phyloP scores from a whole-genome alignment of 2,888 invertebrate genomes.

The Meloe dianella region DNA sequence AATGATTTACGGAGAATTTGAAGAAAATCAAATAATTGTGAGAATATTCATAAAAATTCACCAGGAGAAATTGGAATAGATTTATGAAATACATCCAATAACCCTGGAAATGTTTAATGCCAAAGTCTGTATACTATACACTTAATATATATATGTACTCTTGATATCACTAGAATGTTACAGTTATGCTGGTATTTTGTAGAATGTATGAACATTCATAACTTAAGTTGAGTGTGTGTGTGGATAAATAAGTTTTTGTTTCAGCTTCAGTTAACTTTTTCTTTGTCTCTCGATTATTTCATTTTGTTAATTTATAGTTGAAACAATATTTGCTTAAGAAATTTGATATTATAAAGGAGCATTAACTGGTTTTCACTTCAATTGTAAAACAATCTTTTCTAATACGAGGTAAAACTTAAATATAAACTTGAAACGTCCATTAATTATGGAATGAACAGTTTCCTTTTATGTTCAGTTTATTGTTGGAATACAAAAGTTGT shows the following conservation, averaged over 20 bases:
- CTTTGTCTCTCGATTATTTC: too few species aligned
- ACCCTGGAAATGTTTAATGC: background rate
- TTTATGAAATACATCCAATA: background rate
- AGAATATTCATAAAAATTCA: too few species aligned
- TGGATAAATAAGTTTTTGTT: background rate
- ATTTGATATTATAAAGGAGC: background rate
- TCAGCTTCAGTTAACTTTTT: background rate
- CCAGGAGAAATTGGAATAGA: background rate
- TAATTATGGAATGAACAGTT: constrained; percentile 29
- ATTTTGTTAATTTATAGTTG: background rate
- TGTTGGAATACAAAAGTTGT: constrained; percentile 22
- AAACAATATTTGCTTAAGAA: background rate
- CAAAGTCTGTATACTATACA: background rate
- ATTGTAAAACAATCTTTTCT: background rate
- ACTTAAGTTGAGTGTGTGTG: background rate
- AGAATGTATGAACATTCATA: background rate
- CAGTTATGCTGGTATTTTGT: background rate
- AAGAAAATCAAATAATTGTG: too few species aligned
- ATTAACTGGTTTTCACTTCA: background rate
- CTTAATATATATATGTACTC: background rate
- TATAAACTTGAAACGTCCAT: constrained; percentile 20
- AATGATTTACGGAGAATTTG: too few species aligned
- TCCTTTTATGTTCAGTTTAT: constrained; percentile 23
- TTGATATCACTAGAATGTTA: background rate
- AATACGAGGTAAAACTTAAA: background rate